Base-by-base conservation (phyloP, 2,888 invertebrate species). In the Tenthredo amoena region DNA sequence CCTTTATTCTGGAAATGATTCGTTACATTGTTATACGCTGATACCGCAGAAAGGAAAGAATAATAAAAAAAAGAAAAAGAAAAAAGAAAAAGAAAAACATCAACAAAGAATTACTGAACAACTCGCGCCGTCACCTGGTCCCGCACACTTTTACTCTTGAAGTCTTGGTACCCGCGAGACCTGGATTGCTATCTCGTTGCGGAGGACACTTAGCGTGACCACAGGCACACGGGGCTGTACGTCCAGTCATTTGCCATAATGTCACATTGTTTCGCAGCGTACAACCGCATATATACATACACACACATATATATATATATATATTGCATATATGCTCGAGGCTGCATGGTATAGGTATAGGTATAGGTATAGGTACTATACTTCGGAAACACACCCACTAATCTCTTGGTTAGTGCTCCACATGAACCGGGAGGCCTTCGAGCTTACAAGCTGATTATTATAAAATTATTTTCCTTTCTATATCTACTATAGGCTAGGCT, bases 261-360 rank as follows among this genome's bases (percentile, higher is more conserved):
- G 91, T 91, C 91, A 90, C 90, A 91, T 91, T 91, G 91, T 91
- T 90, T 89, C 89, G 89, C 89, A 84, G 88, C 88, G 72, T 15
- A 86, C 79, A 88, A 87, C 88, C 90, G 89, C 90, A 3, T 47
- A 47, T 47, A 47, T 15, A 15, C 12, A 15, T 47, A 47, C 12
- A 15, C 12, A 15, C 15, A 47, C 12, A 43, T 43, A 40, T 9
- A 1, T 9, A 26, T 26, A 26, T 26, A 26, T 26, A 26, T 26
- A 26, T 26, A 26, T 26, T 26, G 26, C 26, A 26, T 9, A 40
- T 40, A 86, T 37, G 62, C 62, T 40, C 62, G 62, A 47, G 68
- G 82, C 82, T 18, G 40, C 10, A 43, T 43, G 40, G 40, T 10
- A 43, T 43, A 43, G 40, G 40, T 18, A 31, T n/a, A n/a, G n/a